A percentile compares a stretch with the other conserved stretches of the same genome.
phyloP scores from a whole-genome alignment of 2,888 invertebrate species.

The Pherbina coryleti region DNA sequence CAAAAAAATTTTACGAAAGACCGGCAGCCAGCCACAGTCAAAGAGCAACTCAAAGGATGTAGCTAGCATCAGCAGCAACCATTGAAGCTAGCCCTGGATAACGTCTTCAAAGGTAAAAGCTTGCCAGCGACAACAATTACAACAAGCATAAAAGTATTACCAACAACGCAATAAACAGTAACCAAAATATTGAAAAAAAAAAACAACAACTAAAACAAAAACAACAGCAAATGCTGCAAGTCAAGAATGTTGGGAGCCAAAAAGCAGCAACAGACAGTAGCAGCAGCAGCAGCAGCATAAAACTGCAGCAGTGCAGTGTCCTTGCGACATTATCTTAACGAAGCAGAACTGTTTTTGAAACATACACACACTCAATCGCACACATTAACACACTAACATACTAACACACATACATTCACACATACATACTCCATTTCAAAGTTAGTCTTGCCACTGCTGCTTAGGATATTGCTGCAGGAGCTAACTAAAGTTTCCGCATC shows the following conservation, averaged over 20 bases:
- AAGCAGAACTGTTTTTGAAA: constrained; percentile 7
- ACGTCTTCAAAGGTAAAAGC: not conserved
- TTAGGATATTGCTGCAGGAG: not conserved
- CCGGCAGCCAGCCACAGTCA: not conserved
- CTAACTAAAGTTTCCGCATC: not conserved
- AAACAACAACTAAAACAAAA: not conserved
- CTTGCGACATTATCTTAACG: constrained; percentile 25
- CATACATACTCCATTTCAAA: not conserved
- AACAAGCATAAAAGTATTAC: not conserved
- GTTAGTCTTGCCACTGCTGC: not conserved
- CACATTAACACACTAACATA: not conserved
- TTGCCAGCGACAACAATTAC: not conserved
- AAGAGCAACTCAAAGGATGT: not conserved
- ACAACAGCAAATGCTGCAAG: not conserved
- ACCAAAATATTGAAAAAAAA: constrained; percentile 3
- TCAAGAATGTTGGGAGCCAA: not conserved
- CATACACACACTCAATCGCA: constrained; percentile 35
- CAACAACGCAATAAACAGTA: constrained; percentile 4
- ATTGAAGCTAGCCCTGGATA: not conserved
- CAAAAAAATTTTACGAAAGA: not conserved
- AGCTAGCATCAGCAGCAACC: not conserved
- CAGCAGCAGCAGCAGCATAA: not conserved
- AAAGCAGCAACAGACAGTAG: not conserved
- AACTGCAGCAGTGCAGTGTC: not conserved
- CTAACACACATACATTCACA: no score